These are phyloP conservation scores for Hemaris fuciformis DNA, from an alignment of 2,888 invertebrate genomes.

Conservation along the genomic window DNA sequence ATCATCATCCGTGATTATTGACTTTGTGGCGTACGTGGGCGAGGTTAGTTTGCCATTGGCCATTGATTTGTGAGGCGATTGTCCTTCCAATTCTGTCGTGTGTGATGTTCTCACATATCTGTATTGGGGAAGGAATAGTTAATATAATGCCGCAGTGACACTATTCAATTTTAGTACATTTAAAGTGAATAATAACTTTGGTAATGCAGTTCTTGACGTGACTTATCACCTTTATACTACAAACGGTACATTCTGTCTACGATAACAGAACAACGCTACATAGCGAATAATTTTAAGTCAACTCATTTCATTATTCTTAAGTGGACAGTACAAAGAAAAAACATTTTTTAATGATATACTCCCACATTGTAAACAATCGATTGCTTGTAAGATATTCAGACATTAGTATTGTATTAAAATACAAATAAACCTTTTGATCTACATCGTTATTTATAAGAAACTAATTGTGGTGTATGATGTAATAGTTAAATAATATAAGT, in stretches of 20 bases:
- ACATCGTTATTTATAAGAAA: too few species aligned
- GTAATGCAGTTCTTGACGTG: neutral
- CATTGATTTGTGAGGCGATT: constrained; percentile 67
- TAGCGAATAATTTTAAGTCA: neutral
- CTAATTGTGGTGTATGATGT: too few species aligned
- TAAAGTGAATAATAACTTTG: neutral
- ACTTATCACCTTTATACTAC: neutral
- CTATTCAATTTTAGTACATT: neutral
- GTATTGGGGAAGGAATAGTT: constrained; percentile 32
- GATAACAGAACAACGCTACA: too few species aligned
- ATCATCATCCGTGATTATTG: constrained; percentile 78
- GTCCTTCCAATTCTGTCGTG: constrained; percentile 77
- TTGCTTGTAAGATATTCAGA: neutral
- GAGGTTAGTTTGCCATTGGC: constrained; percentile 75
- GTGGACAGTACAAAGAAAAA: neutral
- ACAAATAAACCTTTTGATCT: too few species aligned
- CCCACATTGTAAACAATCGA: neutral
- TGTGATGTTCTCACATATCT: constrained; percentile 83
- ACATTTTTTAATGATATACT: neutral
- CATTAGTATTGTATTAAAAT: neutral
- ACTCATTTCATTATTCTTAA: neutral
- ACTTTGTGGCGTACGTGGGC: constrained; percentile 78
- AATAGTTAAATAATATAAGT: too few species aligned
- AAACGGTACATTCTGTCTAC: neutral
- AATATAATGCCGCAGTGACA: neutral